phyloP scores from a whole-genome alignment of 2,888 invertebrate genomes.

The Agriopis marginaria region DNA sequence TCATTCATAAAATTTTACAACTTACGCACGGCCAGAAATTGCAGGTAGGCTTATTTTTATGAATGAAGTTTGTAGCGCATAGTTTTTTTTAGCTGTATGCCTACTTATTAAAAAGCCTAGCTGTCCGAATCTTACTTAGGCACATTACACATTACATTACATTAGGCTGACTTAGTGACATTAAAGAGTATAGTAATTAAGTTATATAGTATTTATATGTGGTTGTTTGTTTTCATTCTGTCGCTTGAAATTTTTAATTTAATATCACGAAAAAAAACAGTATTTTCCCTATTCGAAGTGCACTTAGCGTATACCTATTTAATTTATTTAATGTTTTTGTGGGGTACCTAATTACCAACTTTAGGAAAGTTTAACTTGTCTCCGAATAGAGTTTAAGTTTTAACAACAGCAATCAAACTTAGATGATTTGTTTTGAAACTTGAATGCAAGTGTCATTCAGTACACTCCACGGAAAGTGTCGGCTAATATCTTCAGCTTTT shows the following conservation, averaged over 20 bases:
- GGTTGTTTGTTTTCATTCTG: too few species aligned
- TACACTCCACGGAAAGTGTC: conserved; percentile 34
- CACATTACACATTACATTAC: too few species aligned
- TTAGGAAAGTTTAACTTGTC: conserved; percentile 15
- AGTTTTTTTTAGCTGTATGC: conserved; percentile 40
- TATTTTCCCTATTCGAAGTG: background rate
- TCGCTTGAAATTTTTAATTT: too few species aligned
- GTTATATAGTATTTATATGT: too few species aligned
- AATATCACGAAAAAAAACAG: background rate
- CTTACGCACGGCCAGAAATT: conserved; percentile 59
- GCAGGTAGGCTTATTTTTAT: conserved; percentile 71
- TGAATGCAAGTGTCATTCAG: conserved; percentile 54
- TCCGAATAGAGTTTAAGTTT: conserved; percentile 7
- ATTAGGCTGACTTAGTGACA: too few species aligned
- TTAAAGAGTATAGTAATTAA: too few species aligned
- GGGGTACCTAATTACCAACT: conserved; percentile 1
- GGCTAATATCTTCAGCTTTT: conserved; percentile 28
- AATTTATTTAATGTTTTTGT: background rate
- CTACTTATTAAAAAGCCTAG: too few species aligned
- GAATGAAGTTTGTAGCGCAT: conserved; percentile 60
- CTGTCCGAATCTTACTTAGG: too few species aligned
- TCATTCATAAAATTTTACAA: conserved; percentile 76
- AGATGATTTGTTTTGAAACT: conserved; percentile 51
- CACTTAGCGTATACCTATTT: background rate
- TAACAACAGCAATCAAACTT: conserved; percentile 47